A percentile compares a stretch with the other conserved stretches of the same genome.
phyloP scores from a whole-genome alignment of 2,113 vertebrate genomes.

The Gallinago undulata region DNA sequence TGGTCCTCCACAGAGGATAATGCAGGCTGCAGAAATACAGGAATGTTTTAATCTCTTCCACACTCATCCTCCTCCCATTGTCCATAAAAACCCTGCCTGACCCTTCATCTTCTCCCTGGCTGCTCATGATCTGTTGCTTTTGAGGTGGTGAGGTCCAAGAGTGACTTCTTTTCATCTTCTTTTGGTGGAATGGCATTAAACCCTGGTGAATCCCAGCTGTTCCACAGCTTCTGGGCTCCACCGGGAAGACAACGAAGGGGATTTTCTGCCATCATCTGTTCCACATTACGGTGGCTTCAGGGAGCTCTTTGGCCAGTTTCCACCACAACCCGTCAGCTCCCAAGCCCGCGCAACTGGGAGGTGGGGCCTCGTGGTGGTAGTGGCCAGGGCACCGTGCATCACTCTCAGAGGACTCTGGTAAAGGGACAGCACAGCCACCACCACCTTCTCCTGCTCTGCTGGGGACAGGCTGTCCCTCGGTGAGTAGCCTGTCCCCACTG shows the following conservation, averaged over 20 bases:
- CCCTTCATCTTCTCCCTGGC: not conserved
- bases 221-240: not conserved
- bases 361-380: constrained; percentile 38
- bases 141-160: not conserved
- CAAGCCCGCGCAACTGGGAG: not conserved
- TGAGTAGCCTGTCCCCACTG: not conserved
- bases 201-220: fast-evolving
- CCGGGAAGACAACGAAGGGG: fast-evolving
- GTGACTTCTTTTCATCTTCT: not conserved
- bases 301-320: constrained; percentile 42
- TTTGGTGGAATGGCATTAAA: not conserved
- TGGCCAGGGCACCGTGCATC: not conserved
- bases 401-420: not conserved
- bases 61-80: not conserved
- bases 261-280: not conserved
- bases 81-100: not conserved
- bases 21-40: not conserved
- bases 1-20: not conserved
- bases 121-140: not conserved
- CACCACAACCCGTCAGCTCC: not conserved
- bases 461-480: not conserved
- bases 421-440: not conserved
- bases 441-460: not conserved
- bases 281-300: not conserved
- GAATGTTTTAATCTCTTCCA: not conserved